phyloP scores from a whole-genome alignment of 2,113 vertebrate genomes.

The Trogon melanurus region DNA sequence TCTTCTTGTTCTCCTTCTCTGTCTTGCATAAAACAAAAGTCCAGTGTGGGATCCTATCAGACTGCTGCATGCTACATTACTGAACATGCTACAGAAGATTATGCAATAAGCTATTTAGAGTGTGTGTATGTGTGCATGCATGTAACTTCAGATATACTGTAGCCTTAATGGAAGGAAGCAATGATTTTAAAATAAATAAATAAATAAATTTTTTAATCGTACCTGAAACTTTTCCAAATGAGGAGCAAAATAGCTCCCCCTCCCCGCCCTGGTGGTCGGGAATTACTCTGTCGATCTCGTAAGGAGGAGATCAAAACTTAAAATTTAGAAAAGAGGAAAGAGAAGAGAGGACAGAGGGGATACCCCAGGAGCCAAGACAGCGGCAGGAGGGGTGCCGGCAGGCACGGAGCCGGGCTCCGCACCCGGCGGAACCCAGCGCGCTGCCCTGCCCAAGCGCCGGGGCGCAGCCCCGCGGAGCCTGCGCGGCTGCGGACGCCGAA shows the following conservation, averaged over 20 bases:
- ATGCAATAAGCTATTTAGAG: constrained; percentile 13
- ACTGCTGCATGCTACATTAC: neutral
- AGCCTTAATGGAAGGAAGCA: neutral
- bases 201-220: no score
- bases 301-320: neutral
- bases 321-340: neutral
- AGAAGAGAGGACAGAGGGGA: neutral
- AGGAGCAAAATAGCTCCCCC: neutral
- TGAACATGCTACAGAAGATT: neutral
- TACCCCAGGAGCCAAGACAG: neutral
- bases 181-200: neutral
- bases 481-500: neutral
- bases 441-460: neutral
- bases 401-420: neutral
- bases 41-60: neutral
- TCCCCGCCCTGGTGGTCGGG: no score
- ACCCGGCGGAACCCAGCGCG: neutral
- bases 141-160: neutral
- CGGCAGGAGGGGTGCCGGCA: neutral
- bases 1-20: neutral
- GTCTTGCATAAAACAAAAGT: constrained; percentile 4
- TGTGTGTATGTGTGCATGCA: neutral
- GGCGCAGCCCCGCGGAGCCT: neutral
- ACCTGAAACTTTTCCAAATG: neutral
- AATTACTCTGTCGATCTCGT: neutral